A percentile compares a stretch with the other conserved stretches of the same genome.
These are phyloP conservation scores for Poecile atricapillus DNA, from an alignment of 2,113 vertebrate genomes.

Conservation along the genomic window DNA sequence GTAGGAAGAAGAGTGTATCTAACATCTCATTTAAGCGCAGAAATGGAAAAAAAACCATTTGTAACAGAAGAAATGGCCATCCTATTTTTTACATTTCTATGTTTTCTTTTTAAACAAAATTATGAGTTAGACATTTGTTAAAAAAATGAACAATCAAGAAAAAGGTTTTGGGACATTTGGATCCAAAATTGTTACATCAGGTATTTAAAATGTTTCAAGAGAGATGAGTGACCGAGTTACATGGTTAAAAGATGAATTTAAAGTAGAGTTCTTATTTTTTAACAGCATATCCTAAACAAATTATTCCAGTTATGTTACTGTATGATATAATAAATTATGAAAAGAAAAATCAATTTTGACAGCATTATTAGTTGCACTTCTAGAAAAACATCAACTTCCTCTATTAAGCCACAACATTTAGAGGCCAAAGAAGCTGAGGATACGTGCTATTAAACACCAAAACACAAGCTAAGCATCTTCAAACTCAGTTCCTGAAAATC, in stretches of 20 bases:
- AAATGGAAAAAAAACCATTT: neutral
- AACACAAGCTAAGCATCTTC: neutral
- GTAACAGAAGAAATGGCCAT: neutral
- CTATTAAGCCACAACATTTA: neutral
- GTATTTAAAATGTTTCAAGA: neutral
- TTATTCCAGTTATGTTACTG: neutral
- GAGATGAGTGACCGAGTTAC: neutral
- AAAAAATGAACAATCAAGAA: neutral
- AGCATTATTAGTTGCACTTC: neutral
- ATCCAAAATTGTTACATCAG: neutral
- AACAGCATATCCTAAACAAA: neutral
- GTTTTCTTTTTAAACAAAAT: neutral
- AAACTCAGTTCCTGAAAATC: neutral
- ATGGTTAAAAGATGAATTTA: neutral
- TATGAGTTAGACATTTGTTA: neutral
- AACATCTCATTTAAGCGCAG: neutral
- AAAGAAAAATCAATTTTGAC: neutral
- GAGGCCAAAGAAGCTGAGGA: neutral
- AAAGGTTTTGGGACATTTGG: neutral
- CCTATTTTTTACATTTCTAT: neutral
- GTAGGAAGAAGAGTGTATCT: neutral
- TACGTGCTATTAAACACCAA: neutral
- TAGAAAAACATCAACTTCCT: neutral
- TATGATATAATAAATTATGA: neutral
- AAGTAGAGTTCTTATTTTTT: neutral